phyloP scores from a whole-genome alignment of 2,113 vertebrate species.

The Phodopus roborovskii region DNA sequence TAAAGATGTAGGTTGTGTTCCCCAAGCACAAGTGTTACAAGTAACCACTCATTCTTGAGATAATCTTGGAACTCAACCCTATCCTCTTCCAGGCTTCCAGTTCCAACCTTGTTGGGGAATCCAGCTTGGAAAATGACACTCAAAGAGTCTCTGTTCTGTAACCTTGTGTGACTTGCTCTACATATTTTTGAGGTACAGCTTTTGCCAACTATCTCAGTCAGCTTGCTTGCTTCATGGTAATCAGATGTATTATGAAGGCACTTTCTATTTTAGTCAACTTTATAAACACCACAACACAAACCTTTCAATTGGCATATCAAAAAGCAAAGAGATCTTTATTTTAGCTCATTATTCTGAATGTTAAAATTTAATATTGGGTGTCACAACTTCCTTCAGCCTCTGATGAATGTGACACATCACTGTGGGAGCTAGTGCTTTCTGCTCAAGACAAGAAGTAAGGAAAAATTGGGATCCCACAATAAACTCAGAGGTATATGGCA shows the following conservation, averaged over 20 bases:
- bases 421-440: neutral
- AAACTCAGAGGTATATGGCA: rapidly evolving
- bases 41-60: neutral
- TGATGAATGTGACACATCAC: too few relatives aligned
- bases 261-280: neutral
- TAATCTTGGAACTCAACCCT: neutral
- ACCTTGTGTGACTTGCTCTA: neutral
- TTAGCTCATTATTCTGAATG: neutral
- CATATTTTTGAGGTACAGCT: neutral
- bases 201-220: neutral
- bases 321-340: neutral
- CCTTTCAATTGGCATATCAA: too few relatives aligned
- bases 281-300: neutral
- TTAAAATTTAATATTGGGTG: neutral
- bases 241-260: neutral
- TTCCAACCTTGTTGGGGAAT: neutral
- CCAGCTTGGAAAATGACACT: neutral
- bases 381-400: neutral
- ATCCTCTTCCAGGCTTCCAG: neutral
- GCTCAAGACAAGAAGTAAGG: neutral
- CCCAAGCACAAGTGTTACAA: neutral
- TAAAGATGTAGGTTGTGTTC: neutral
- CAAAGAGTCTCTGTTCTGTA: neutral
- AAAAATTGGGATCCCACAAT: neutral
- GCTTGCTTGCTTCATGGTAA: neutral